Evolutionary conservation across 2,888 invertebrate species (phyloP).

Genomic region (Hyles lineata): DNA sequence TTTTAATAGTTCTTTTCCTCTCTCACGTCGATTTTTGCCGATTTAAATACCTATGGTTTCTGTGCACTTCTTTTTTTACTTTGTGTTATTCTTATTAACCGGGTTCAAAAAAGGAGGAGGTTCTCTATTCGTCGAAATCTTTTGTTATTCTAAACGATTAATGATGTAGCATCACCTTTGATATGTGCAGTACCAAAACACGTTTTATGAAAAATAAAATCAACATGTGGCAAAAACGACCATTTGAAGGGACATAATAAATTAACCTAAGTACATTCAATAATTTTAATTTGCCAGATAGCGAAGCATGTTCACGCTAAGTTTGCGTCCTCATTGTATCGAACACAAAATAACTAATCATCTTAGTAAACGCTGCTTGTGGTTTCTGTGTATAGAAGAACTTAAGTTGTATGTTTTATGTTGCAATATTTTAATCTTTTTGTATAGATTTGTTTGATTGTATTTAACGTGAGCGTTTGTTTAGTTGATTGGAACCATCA

Average conservation of each 20-base stretch:
- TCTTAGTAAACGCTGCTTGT: neutral
- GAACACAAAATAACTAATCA: slow-evolving; percentile 20
- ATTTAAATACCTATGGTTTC: neutral
- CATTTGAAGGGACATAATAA: too few species aligned
- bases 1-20: neutral
- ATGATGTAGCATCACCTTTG: too few species aligned
- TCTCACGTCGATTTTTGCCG: neutral
- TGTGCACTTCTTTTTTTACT: too few species aligned
- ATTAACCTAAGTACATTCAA: too few species aligned
- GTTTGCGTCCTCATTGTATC: slow-evolving; percentile 11
- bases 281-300: neutral
- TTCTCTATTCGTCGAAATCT: too few species aligned
- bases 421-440: neutral
- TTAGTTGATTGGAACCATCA: too few species aligned
- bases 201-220: too few species aligned
- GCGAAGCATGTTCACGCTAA: slow-evolving; percentile 15
- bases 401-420: neutral
- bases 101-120: too few species aligned
- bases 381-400: neutral
- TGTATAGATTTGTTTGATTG: neutral
- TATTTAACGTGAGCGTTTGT: neutral
- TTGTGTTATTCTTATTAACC: neutral
- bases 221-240: too few species aligned
- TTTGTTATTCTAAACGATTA: too few species aligned
- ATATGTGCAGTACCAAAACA: too few species aligned